Conservation (phyloP, 2,797 vertebrate genomes). For the Oryzias sinensis region DNA sequence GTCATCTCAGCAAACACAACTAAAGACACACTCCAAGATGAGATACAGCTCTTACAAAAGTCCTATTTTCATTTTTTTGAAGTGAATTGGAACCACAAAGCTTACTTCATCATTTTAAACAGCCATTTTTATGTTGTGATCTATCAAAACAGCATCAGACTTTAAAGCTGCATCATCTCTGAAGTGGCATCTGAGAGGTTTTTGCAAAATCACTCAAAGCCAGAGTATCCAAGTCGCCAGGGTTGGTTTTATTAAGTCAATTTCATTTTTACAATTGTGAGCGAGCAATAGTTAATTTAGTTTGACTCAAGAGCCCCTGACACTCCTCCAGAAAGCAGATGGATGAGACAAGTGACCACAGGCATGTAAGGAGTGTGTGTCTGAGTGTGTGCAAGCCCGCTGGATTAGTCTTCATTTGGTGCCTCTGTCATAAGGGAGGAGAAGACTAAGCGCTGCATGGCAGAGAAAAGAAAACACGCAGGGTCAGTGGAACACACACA, state of each 20-base stretch:
- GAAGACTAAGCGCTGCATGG: conserved; percentile 78
- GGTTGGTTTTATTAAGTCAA: conserved; percentile 69
- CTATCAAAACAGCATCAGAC: conserved; percentile 20
- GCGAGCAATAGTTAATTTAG: conserved; percentile 71
- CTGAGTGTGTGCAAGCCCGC: conserved; percentile 79
- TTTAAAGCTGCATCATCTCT: conserved; percentile 31
- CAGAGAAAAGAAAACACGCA: conserved; percentile 73
- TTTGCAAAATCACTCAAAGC: conserved; percentile 43
- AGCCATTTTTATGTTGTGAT: conserved; percentile 17
- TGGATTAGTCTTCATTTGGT: conserved; percentile 85
- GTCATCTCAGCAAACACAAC: conserved; percentile 5
- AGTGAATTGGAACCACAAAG: conserved; percentile 10
- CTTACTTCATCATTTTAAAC: conserved; percentile 2
- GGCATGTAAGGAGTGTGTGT: conserved; percentile 73
- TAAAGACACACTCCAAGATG: conserved; percentile 2
- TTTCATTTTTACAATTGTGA: conserved; percentile 74
- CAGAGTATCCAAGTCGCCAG: conserved; percentile 53
- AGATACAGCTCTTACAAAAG: conserved; percentile 3
- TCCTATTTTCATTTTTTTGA: conserved; percentile 10
- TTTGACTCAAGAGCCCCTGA: conserved; percentile 65
- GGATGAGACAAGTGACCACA: conserved; percentile 67
- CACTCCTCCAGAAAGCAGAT: conserved; percentile 69
- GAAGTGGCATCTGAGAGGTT: conserved; percentile 46
- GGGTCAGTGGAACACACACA: conserved; percentile 66
- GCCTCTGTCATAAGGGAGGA: conserved; percentile 83